Conservation (phyloP, 2,797 vertebrate species). For the Pachyuromys duprasi region DNA sequence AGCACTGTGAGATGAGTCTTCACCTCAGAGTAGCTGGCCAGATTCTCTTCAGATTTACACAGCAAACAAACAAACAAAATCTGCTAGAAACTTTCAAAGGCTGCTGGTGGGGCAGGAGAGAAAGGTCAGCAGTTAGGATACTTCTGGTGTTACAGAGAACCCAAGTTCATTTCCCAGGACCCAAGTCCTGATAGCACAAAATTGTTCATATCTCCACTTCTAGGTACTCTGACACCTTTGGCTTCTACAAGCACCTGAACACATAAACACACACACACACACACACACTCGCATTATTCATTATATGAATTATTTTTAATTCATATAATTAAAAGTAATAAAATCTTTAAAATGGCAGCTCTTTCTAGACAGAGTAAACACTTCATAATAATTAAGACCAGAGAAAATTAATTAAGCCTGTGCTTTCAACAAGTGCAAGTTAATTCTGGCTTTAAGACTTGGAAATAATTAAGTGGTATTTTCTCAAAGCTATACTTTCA, state of each 20-base stretch:
- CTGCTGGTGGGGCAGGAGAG: not conserved
- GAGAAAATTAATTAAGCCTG: not conserved
- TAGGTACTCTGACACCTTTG: not conserved
- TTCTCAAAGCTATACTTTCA: constrained; percentile 21
- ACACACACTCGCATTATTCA: too few species aligned
- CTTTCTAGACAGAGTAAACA: not conserved
- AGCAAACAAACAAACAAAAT: not conserved
- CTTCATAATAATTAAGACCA: not conserved
- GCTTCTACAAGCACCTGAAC: not conserved
- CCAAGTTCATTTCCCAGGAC: not conserved
- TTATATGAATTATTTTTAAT: too few species aligned
- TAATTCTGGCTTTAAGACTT: constrained; percentile 2
- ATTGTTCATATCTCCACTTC: not conserved
- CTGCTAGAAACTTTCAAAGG: not conserved
- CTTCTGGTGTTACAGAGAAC: not conserved
- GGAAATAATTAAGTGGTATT: not conserved
- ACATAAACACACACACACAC: not conserved
- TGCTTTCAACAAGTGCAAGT: not conserved
- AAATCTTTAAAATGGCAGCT: not conserved
- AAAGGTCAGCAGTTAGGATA: not conserved
- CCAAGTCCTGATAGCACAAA: not conserved
- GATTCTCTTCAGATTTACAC: not conserved
- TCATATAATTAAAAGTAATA: not conserved
- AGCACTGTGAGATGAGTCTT: not conserved
- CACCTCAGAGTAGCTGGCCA: not conserved